These are phyloP conservation scores for Bombus confusus DNA, from an alignment of 1,140 invertebrate species.

Conservation along the genomic window DNA sequence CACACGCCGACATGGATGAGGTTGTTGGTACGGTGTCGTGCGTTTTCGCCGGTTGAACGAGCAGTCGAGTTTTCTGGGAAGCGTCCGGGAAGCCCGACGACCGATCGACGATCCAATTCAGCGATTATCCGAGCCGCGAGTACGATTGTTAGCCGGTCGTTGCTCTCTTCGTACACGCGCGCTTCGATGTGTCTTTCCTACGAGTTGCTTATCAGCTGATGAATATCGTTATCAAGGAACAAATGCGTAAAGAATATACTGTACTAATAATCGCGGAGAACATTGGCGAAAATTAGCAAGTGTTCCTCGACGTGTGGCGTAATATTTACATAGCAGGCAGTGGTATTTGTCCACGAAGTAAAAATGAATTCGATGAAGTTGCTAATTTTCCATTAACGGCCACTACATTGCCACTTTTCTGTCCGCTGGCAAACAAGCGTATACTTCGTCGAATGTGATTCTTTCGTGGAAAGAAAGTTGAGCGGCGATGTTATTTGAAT, in stretches of 20 bases:
- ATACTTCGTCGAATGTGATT: too few relatives aligned
- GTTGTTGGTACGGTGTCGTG: too few relatives aligned
- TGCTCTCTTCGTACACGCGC: slow-evolving; percentile 40
- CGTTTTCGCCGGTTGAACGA: not conserved
- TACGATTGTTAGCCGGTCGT: slow-evolving; percentile 60
- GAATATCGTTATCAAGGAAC: too few relatives aligned
- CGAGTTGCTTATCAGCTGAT: not conserved
- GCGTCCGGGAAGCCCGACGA: slow-evolving; percentile 47
- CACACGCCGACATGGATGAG: slow-evolving; percentile 7
- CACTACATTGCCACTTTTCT: not conserved
- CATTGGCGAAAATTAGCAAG: too few relatives aligned
- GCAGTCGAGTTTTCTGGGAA: slow-evolving; percentile 31
- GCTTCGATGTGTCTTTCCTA: slow-evolving; percentile 49
- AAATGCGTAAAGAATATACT: too few relatives aligned
- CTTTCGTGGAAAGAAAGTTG: not conserved
- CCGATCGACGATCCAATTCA: slow-evolving; percentile 63
- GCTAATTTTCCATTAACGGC: not conserved
- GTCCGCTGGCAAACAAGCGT: not conserved
- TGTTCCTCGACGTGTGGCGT: too few relatives aligned
- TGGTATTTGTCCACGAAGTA: too few relatives aligned
- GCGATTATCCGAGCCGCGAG: slow-evolving; percentile 56
- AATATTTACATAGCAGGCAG: too few relatives aligned
- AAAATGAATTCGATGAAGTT: not conserved
- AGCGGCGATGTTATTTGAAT: not conserved
- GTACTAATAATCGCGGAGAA: too few relatives aligned